Conservation (phyloP, 2,888 invertebrate genomes). For the Coenonympha glycerion region DNA sequence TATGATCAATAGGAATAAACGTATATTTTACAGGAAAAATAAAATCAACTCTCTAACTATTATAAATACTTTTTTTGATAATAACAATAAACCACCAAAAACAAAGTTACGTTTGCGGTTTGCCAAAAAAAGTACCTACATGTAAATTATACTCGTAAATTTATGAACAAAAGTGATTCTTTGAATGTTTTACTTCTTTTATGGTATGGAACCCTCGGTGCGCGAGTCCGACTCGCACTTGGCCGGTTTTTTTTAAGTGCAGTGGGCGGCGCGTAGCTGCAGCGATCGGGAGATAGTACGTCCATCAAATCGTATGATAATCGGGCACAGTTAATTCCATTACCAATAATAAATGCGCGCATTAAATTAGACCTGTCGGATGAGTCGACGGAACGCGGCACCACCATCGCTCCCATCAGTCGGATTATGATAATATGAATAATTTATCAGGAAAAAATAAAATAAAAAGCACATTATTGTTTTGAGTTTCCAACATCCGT, state of each 20-base stretch:
- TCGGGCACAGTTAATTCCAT: conserved; percentile 74
- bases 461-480: conserved; percentile 57
- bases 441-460: conserved; percentile 70
- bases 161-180: too few species aligned
- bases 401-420: conserved; percentile 64
- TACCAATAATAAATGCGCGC: conserved; percentile 75
- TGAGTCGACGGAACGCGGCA: conserved; percentile 66
- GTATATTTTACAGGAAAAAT: too few species aligned
- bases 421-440: conserved; percentile 75
- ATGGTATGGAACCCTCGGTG: too few species aligned
- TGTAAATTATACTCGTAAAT: too few species aligned
- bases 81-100: too few species aligned
- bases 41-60: too few species aligned
- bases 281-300: conserved; percentile 70
- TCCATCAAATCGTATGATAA: conserved; percentile 76
- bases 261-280: conserved; percentile 59
- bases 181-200: too few species aligned
- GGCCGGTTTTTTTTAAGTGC: conserved; percentile 47
- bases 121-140: too few species aligned
- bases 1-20: too few species aligned
- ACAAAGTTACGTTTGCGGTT: too few species aligned
- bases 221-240: too few species aligned
- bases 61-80: too few species aligned
- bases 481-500: conserved; percentile 63
- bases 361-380: conserved; percentile 74